These are phyloP conservation scores for Pantherophis guttatus DNA, from an alignment of 2,113 vertebrate genomes.

Conservation along the genomic window DNA sequence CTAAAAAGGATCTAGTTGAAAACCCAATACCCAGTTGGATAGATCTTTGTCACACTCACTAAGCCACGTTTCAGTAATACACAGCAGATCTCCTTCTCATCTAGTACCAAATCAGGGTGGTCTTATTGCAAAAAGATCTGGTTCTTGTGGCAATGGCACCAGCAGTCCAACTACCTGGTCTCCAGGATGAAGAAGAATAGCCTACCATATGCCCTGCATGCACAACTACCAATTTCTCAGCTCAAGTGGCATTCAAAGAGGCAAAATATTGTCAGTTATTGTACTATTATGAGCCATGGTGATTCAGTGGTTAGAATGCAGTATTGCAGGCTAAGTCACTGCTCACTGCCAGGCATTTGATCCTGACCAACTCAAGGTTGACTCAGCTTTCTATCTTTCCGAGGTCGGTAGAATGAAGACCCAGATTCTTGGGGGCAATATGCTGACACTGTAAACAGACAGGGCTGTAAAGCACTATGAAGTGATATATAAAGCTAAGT, in stretches of 20 bases:
- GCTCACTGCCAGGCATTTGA: background rate
- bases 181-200: background rate
- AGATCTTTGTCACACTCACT: background rate
- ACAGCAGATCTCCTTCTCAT: background rate
- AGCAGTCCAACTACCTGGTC: background rate
- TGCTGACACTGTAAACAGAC: background rate
- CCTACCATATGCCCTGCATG: background rate
- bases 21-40: background rate
- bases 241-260: background rate
- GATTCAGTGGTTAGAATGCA: background rate
- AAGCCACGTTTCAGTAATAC: background rate
- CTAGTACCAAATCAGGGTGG: background rate
- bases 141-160: background rate
- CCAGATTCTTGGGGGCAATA: background rate
- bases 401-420: background rate
- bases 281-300: background rate
- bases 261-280: background rate
- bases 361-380: background rate
- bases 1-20: background rate
- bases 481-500: background rate
- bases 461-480: background rate
- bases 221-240: background rate
- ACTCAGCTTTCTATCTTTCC: background rate
- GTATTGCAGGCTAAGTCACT: background rate
- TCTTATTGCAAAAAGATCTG: background rate